Evolutionary conservation across 2,113 vertebrate genomes (phyloP).

Genomic region (Scolopax mira): DNA sequence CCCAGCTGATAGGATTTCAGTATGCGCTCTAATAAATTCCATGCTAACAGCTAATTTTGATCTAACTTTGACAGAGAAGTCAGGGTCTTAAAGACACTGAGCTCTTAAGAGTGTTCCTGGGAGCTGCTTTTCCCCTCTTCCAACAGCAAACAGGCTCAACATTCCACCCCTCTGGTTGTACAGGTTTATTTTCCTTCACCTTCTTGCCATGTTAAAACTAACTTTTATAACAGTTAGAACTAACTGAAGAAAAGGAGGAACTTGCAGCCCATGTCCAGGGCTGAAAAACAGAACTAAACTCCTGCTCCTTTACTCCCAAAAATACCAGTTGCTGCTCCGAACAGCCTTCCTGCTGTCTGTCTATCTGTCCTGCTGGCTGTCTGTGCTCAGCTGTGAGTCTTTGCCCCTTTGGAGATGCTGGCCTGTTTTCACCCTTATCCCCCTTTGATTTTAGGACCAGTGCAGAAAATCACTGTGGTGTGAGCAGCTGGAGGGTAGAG

Average conservation of each 20-base stretch:
- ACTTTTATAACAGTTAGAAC: not conserved
- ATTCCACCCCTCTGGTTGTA: not conserved
- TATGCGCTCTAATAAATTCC: not conserved
- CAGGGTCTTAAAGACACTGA: not conserved
- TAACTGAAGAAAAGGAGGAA: not conserved
- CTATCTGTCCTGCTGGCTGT: not conserved
- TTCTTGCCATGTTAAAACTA: not conserved
- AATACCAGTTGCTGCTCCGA: not conserved
- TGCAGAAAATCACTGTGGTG: not conserved
- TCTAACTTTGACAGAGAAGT: not conserved
- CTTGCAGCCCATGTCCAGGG: not conserved
- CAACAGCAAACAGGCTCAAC: not conserved
- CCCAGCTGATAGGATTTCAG: not conserved
- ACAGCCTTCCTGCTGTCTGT: not conserved
- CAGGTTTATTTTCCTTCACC: not conserved
- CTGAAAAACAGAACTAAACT: not conserved
- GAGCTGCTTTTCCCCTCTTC: not conserved
- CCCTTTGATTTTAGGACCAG: not conserved
- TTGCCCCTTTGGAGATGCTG: not conserved
- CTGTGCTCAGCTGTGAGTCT: accelerated
- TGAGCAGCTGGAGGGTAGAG: not conserved
- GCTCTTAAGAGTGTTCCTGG: not conserved
- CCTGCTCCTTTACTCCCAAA: not conserved
- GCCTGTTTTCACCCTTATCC: not conserved
- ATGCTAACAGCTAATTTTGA: slow-evolving; percentile 14